Conservation (phyloP, 2,888 invertebrate genomes). For the Ecdyonurus torrentis region DNA sequence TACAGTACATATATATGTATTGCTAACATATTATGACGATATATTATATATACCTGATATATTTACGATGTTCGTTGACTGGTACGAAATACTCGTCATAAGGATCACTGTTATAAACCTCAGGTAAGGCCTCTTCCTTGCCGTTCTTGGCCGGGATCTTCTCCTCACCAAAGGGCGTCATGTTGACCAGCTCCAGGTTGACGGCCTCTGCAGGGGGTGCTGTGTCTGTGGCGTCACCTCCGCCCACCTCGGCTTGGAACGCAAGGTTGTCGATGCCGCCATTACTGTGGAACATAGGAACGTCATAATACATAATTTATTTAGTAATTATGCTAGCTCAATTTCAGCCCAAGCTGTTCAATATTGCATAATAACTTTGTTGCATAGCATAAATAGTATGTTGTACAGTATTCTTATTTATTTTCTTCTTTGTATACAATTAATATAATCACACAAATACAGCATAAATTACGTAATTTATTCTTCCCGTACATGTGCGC, state of each 20-base stretch:
- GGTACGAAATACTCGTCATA: conserved; percentile 75
- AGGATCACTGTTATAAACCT: conserved; percentile 35
- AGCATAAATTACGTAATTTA: no score
- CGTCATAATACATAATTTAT: background rate
- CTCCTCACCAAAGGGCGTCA: conserved; percentile 36
- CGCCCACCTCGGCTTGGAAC: background rate
- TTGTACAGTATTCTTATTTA: no score
- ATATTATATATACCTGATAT: conserved; percentile 46
- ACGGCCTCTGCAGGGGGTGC: conserved; percentile 43
- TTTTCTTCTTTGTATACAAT: no score
- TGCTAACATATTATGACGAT: background rate
- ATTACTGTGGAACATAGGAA: background rate
- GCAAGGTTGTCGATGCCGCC: conserved; percentile 4
- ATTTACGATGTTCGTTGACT: conserved; percentile 69
- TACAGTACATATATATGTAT: background rate
- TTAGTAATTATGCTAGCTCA: no score
- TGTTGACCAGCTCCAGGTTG: conserved; percentile 60
- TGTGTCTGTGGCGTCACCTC: background rate
- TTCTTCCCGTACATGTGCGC: no score
- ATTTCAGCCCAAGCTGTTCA: no score
- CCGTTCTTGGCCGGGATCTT: conserved; percentile 35
- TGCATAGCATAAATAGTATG: no score
- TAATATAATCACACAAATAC: no score
- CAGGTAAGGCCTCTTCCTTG: conserved; percentile 34
- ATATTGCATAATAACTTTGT: no score